Conservation (phyloP, 1,140 invertebrate genomes). For the Venustaconcha ellipsiformis region DNA sequence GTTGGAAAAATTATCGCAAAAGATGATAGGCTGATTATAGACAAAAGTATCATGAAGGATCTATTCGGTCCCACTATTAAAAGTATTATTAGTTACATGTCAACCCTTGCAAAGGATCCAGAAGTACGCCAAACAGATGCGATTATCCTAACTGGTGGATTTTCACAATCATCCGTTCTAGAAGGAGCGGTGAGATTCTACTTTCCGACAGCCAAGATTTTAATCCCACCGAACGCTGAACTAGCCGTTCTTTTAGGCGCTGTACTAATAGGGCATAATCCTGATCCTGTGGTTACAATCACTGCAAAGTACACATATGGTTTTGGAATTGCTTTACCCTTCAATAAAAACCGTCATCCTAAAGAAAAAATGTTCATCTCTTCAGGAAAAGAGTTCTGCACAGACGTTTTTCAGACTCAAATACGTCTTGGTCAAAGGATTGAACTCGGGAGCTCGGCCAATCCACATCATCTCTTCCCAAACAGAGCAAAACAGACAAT, state of each 20-base stretch:
- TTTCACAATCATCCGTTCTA: constrained; percentile 19
- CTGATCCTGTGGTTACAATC: neutral
- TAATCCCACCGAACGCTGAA: constrained; percentile 7
- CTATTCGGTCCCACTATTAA: constrained; percentile 29
- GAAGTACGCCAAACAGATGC: constrained; percentile 22
- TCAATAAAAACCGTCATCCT: constrained; percentile 15
- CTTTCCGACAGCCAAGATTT: constrained; percentile 28
- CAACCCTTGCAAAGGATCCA: constrained; percentile 26
- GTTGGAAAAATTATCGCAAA: constrained; percentile 20
- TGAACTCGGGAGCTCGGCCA: neutral
- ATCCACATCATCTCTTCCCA: neutral
- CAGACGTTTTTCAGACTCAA: constrained; percentile 15
- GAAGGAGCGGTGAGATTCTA: constrained; percentile 23
- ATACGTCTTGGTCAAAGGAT: constrained; percentile 6
- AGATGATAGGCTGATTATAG: constrained; percentile 23
- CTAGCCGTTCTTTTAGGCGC: constrained; percentile 13
- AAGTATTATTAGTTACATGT: constrained; percentile 28
- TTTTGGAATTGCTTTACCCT: constrained; percentile 25
- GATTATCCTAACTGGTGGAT: constrained; percentile 27
- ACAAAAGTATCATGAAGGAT: constrained; percentile 32
- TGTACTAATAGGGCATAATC: constrained; percentile 20
- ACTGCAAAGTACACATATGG: constrained; percentile 8
- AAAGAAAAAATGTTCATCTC: constrained; percentile 21
- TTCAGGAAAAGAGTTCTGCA: constrained; percentile 14
- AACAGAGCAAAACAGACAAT: constrained; percentile 19